phyloP scores from a whole-genome alignment of 2,888 invertebrate genomes.

The Volucella bombylans region DNA sequence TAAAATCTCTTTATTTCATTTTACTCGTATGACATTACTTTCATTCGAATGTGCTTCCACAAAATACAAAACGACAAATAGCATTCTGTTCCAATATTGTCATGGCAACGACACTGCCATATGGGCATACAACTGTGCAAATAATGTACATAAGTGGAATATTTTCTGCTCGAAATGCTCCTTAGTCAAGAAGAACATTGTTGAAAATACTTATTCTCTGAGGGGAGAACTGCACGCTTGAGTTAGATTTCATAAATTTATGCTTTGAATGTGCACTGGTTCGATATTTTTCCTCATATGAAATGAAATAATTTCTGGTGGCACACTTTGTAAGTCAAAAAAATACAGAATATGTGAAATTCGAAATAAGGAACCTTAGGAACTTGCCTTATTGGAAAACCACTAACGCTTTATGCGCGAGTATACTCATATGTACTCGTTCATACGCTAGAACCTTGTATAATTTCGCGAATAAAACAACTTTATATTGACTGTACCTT shows the following conservation, averaged over 20 bases:
- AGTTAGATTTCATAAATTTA: conserved; percentile 67
- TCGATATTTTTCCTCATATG: conserved; percentile 5
- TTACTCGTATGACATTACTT: conserved; percentile 23
- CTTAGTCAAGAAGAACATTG: conserved; percentile 69
- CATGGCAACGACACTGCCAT: conserved; percentile 60
- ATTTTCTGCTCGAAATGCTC: conserved; percentile 70
- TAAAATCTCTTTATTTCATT: conserved; percentile 16
- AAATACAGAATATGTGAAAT: too few relatives aligned
- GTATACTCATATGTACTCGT: too few relatives aligned
- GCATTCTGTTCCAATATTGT: conserved; percentile 65
- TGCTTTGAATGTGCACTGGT: conserved; percentile 54
- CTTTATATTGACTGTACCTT: too few relatives aligned
- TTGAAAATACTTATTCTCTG: conserved; percentile 66
- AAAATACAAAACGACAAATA: conserved; percentile 60
- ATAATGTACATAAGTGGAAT: conserved; percentile 70
- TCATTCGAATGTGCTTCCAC: conserved; percentile 42
- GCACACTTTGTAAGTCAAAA: background rate
- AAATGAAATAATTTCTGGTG: conserved; percentile 6
- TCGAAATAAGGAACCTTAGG: too few relatives aligned
- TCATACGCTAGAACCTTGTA: too few relatives aligned
- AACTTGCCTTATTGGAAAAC: too few relatives aligned
- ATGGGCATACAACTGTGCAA: conserved; percentile 67
- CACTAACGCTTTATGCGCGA: too few relatives aligned
- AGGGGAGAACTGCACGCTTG: conserved; percentile 59
- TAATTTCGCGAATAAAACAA: too few relatives aligned